Evolutionary conservation across 2,797 vertebrate species (phyloP), one percentile per base, ranked within the genome.

Genomic region (Anguilla obscura): DNA sequence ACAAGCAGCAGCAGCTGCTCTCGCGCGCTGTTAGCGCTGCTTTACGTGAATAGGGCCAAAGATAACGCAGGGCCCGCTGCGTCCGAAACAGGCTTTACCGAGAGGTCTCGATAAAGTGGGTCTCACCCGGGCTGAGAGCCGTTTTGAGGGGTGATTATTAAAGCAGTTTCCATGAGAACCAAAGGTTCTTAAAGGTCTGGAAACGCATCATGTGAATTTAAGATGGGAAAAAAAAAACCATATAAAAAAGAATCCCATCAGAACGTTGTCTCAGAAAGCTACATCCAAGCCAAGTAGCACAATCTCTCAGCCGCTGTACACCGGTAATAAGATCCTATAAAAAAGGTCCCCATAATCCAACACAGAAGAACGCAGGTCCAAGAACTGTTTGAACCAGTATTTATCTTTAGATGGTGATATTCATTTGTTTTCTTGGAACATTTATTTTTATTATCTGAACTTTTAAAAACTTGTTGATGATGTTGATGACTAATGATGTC

Each of bases 1-100:
- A 84, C 52, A 27, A 14, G 40, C 58, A 40, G 36, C 36, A 40
- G 36, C 56, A 54, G 79, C 87, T 87, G 60, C 80, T 40, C 45
- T 86, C 56, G 5, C 0, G 16, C n/a, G 30, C 80, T 33, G 54
- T 58, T 56, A 56, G 54, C 74, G 1, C 50, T 5, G 63, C 87
- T 87, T 52, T 27, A n/a, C 52, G 7, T 33, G 50, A 21, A 74
- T 30, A 74, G 87, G 50, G 87, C 58, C 82, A n/a, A 33, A 52
- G 21, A 33, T 50, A 69, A 84, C 48, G 50, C 4, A 12, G 21
- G 36, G 30, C 60, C 36, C 40, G 18, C 12, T 60, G 24, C 27
- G 1, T 50, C 50, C 12, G 79, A 24, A 45, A 71, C 50, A 21
- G 60, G 18, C 18, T 56, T 21, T 50, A 79, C 76, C 2, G 7